Evolutionary conservation across 2,797 vertebrate genomes (phyloP).

Genomic region (Hypotaenidia okinawae): DNA sequence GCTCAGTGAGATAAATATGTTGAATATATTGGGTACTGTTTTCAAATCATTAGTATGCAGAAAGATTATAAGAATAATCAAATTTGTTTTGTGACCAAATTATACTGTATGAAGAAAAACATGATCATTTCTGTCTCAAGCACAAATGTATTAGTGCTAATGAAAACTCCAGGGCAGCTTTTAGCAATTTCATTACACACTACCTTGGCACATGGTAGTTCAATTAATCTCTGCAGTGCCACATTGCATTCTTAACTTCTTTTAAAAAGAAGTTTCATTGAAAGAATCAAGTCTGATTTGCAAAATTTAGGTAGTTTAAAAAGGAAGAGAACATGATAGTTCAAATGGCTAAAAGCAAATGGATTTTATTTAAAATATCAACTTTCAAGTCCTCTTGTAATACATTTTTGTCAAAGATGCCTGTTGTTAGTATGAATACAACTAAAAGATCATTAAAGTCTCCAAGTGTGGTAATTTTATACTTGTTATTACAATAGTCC

Average conservation of each 20-base stretch:
- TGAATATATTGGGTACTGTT: not conserved
- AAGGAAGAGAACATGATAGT: not conserved
- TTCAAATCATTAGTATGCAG: slow-evolving; percentile 19
- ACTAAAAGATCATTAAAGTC: not conserved
- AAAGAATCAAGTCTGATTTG: not conserved
- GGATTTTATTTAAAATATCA: not conserved
- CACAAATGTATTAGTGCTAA: slow-evolving; percentile 46
- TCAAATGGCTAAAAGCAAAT: not conserved
- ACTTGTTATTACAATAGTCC: not conserved
- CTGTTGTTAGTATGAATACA: not conserved
- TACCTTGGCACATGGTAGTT: slow-evolving; percentile 19
- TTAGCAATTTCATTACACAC: slow-evolving; percentile 50
- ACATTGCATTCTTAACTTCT: slow-evolving; percentile 30
- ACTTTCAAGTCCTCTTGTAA: not conserved
- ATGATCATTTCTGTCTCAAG: slow-evolving; percentile 49
- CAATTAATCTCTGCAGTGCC: slow-evolving; percentile 53
- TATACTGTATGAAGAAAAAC: not conserved
- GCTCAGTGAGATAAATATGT: not conserved
- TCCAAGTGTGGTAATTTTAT: not conserved
- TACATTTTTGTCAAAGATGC: not conserved
- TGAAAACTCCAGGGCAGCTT: slow-evolving; percentile 62
- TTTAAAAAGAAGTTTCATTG: slow-evolving; percentile 5
- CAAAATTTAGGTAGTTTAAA: not conserved
- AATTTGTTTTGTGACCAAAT: slow-evolving; percentile 34
- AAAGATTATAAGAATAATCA: slow-evolving; percentile 33